Conservation (phyloP, 2,113 vertebrate species). For the Laticauda colubrina region DNA sequence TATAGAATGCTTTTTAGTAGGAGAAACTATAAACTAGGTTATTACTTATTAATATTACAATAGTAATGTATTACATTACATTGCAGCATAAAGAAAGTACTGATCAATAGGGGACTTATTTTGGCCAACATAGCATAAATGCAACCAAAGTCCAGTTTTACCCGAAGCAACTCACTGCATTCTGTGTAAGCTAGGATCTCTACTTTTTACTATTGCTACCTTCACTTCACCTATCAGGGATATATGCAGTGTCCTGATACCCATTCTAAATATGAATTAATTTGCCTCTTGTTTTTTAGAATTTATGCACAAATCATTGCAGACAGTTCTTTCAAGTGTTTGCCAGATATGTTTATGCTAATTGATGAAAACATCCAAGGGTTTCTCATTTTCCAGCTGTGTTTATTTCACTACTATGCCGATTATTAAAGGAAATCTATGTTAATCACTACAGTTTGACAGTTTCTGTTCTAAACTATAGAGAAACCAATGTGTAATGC, state of each 20-base stretch:
- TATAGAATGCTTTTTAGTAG: background rate
- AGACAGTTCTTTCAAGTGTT: constrained; percentile 2
- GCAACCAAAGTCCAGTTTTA: background rate
- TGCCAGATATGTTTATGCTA: constrained; percentile 18
- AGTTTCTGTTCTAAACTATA: constrained; percentile 20
- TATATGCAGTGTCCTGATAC: background rate
- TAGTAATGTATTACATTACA: background rate
- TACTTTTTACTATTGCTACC: background rate
- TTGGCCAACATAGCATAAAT: background rate
- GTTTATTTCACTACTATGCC: constrained; percentile 22
- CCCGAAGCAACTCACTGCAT: background rate
- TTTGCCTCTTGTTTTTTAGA: constrained; percentile 4
- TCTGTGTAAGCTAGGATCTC: background rate
- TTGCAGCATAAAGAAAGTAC: background rate
- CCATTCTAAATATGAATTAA: background rate
- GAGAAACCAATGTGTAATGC: background rate
- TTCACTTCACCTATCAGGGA: background rate
- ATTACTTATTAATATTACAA: background rate
- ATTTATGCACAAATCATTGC: constrained; percentile 17
- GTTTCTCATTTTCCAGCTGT: constrained; percentile 30
- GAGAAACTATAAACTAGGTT: background rate
- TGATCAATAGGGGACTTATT: background rate
- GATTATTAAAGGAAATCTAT: constrained; percentile 23
- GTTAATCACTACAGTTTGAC: constrained; percentile 29
- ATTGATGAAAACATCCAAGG: constrained; percentile 32